Evolutionary conservation across 2,797 vertebrate genomes (phyloP).

Genomic region (Cynodonichthys magdalenae): DNA sequence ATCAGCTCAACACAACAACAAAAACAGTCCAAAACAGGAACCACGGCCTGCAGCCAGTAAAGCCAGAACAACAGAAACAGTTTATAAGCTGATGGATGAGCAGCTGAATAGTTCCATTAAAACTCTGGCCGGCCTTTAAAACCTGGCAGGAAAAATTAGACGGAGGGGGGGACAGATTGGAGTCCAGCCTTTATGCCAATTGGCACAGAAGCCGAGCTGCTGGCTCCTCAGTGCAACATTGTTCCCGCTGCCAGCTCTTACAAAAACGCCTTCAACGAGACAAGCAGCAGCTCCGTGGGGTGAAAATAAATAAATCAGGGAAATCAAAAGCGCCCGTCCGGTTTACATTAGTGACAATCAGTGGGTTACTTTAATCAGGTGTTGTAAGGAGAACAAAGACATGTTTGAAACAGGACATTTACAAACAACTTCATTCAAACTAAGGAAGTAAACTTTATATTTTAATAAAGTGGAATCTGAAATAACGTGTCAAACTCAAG

Average conservation of each 20-base stretch:
- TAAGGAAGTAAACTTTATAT: not conserved
- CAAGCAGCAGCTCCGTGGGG: constrained; percentile 34
- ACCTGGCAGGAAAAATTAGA: constrained; percentile 59
- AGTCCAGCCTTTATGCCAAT: constrained; percentile 55
- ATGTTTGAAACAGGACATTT: not conserved
- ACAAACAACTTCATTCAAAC: not conserved
- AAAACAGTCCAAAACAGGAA: constrained; percentile 24
- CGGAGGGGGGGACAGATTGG: constrained; percentile 59
- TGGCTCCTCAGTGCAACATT: constrained; percentile 49
- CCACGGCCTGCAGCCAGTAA: constrained; percentile 16
- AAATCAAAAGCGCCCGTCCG: constrained; percentile 24
- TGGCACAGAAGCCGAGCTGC: constrained; percentile 51
- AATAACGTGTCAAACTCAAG: no score
- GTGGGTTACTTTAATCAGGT: constrained; percentile 7
- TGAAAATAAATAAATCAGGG: constrained; percentile 16
- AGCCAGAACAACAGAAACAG: constrained; percentile 45
- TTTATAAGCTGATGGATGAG: constrained; percentile 58
- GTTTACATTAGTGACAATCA: constrained; percentile 33
- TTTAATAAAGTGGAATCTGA: no score
- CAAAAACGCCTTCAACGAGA: constrained; percentile 53
- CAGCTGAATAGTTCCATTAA: constrained; percentile 52
- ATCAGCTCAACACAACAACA: constrained; percentile 34
- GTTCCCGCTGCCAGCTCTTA: constrained; percentile 57
- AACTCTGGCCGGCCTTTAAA: constrained; percentile 56
- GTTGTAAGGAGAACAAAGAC: constrained; percentile 7